Evolutionary conservation across 2,888 invertebrate genomes (phyloP).

Genomic region (Cordylochernes scorpioides): DNA sequence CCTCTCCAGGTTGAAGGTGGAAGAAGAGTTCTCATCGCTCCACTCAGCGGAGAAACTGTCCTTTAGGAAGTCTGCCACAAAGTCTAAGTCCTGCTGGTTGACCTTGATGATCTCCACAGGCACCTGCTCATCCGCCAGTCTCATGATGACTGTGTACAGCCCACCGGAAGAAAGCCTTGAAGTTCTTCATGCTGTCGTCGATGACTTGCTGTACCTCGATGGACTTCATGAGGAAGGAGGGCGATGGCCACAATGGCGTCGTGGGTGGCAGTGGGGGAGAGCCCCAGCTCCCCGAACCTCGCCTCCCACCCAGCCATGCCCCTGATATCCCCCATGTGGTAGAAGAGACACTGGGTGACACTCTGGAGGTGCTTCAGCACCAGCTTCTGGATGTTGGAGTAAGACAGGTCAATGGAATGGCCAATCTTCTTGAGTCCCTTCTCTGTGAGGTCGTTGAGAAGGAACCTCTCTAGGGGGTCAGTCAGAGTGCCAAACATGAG

Average conservation of each 20-base stretch:
- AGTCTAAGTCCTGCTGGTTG: constrained; percentile 64
- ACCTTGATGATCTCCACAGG: constrained; percentile 36
- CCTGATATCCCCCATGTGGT: constrained; percentile 52
- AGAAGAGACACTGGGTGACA: constrained; percentile 55
- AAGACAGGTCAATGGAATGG: constrained; percentile 73
- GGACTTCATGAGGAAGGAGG: constrained; percentile 60
- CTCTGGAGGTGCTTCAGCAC: constrained; percentile 56
- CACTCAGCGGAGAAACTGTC: constrained; percentile 13
- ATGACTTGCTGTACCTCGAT: constrained; percentile 77
- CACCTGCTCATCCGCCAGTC: constrained; percentile 52
- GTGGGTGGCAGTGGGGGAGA: constrained; percentile 11
- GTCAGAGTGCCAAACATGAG: constrained; percentile 58
- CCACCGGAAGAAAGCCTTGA: constrained; percentile 72
- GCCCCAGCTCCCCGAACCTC: constrained; percentile 32
- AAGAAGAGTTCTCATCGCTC: constrained; percentile 20
- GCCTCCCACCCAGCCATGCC: constrained; percentile 56
- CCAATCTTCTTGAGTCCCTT: constrained; percentile 79
- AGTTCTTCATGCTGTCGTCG: constrained; percentile 65
- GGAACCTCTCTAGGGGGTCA: constrained; percentile 43
- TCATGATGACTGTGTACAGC: constrained; percentile 56
- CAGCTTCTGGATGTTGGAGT: constrained; percentile 72
- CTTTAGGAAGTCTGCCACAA: constrained; percentile 56
- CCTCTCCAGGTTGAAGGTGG: constrained; percentile 51
- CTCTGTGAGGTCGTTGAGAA: constrained; percentile 44
- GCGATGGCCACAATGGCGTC: constrained; percentile 42